Percentiles rank a stretch among this genome's conserved stretches.
These are phyloP conservation scores for Cynodonichthys magdalenae DNA, from an alignment of 2,797 vertebrate genomes.

Conservation along the genomic window DNA sequence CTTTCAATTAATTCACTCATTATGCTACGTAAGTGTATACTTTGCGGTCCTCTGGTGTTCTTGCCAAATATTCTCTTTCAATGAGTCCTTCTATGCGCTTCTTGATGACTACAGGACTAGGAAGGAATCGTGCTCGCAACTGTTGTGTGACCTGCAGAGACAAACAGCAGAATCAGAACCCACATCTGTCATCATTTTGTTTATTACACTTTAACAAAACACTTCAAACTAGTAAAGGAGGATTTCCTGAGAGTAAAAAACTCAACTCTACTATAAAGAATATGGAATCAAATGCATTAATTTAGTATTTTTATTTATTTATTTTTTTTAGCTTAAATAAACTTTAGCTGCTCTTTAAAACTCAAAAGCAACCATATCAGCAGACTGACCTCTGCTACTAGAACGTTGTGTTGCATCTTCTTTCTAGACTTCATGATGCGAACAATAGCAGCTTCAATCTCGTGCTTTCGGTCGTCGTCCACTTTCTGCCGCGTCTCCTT, in stretches of 20 bases:
- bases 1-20: conserved; percentile 74
- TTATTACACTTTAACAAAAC: too few relatives aligned
- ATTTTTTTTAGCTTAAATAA: neutral
- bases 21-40: conserved; percentile 99
- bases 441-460: conserved; percentile 99
- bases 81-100: conserved; percentile 99
- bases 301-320: too few relatives aligned
- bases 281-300: too few relatives aligned
- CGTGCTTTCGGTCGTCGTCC: conserved; percentile 98
- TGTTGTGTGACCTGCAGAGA: conserved; percentile 94
- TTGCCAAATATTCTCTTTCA: conserved; percentile 99
- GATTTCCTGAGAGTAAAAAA: too few relatives aligned
- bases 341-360: neutral
- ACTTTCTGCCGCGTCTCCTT: conserved; percentile 99
- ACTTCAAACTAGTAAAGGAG: too few relatives aligned
- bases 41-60: conserved; percentile 99
- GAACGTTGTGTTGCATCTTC: conserved; percentile 99
- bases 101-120: conserved; percentile 99
- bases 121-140: conserved; percentile 96
- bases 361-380: neutral
- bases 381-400: conserved; percentile 96
- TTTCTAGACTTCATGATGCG: conserved; percentile 99
- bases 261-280: too few relatives aligned
- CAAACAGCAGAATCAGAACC: conserved; percentile 26
- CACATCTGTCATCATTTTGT: neutral